Evolutionary conservation across 1,140 invertebrate species (phyloP).

Genomic region (Hycleus cichorii): DNA sequence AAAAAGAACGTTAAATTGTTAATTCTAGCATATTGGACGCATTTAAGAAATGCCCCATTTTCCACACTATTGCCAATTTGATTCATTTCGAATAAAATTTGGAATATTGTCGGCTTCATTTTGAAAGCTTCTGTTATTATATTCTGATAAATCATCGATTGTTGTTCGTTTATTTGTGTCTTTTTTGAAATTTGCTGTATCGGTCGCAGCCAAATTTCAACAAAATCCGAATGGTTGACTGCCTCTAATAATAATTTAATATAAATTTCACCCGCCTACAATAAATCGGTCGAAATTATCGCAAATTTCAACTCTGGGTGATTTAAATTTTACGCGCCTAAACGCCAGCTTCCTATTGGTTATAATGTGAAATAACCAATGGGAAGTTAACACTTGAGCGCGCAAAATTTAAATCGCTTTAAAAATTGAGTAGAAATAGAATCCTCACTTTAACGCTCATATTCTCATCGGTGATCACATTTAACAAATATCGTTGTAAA

Average conservation of each 20-base stretch:
- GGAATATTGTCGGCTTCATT: background rate
- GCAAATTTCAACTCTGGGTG: background rate
- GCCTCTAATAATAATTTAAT: background rate
- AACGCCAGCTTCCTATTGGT: too few species aligned
- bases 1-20: slow-evolving; percentile 27
- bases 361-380: too few species aligned
- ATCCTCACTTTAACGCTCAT: background rate
- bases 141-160: background rate
- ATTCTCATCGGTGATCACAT: background rate
- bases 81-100: background rate
- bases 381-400: too few species aligned
- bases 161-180: background rate
- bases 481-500: background rate
- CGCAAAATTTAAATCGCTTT: too few species aligned
- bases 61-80: background rate
- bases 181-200: background rate
- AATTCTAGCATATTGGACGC: background rate
- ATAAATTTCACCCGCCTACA: background rate
- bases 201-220: background rate
- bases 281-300: background rate
- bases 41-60: background rate
- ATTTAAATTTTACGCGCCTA: too few species aligned
- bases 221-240: too few species aligned
- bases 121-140: background rate
- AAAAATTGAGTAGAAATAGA: too few species aligned